Conservation (phyloP, 2,888 invertebrate genomes). For the Eupithecia pulchellata region DNA sequence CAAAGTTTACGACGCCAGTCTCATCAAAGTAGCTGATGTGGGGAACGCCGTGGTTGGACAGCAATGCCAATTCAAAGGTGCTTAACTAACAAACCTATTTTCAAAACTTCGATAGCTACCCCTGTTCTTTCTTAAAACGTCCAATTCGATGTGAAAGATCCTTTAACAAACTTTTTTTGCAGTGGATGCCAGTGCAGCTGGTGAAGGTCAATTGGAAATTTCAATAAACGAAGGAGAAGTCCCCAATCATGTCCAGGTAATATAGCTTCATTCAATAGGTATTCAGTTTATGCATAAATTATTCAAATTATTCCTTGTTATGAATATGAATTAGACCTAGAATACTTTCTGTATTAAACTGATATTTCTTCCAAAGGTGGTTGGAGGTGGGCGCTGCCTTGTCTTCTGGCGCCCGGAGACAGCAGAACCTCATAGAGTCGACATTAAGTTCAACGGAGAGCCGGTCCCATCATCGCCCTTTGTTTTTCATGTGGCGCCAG, state of each 20-base stretch:
- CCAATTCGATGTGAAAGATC: not conserved
- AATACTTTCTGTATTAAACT: not conserved
- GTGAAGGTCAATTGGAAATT: slow-evolving; percentile 99
- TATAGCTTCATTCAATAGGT: slow-evolving; percentile 3
- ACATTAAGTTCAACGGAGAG: slow-evolving; percentile 98
- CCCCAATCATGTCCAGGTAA: slow-evolving; percentile 96
- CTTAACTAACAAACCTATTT: not conserved
- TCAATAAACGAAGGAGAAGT: slow-evolving; percentile 99
- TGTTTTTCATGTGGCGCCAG: slow-evolving; percentile 88
- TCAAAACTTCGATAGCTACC: not conserved
- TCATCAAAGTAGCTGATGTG: slow-evolving; percentile 97
- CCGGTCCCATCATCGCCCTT: slow-evolving; percentile 96
- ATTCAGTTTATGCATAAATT: too few species aligned
- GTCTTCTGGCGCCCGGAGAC: slow-evolving; percentile 97
- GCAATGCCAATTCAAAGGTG: slow-evolving; percentile 98
- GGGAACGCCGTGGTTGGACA: slow-evolving; percentile 97
- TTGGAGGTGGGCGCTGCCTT: slow-evolving; percentile 96
- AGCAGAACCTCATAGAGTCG: slow-evolving; percentile 95
- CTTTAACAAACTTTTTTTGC: slow-evolving; percentile 56
- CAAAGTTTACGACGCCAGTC: slow-evolving; percentile 97
- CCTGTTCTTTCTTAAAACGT: not conserved
- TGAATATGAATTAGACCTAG: too few species aligned
- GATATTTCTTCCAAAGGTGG: slow-evolving; percentile 85
- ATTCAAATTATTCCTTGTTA: too few species aligned
- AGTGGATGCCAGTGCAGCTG: slow-evolving; percentile 99